These are phyloP conservation scores for Perognathus longimembris DNA, from an alignment of 2,113 vertebrate species.

Conservation along the genomic window DNA sequence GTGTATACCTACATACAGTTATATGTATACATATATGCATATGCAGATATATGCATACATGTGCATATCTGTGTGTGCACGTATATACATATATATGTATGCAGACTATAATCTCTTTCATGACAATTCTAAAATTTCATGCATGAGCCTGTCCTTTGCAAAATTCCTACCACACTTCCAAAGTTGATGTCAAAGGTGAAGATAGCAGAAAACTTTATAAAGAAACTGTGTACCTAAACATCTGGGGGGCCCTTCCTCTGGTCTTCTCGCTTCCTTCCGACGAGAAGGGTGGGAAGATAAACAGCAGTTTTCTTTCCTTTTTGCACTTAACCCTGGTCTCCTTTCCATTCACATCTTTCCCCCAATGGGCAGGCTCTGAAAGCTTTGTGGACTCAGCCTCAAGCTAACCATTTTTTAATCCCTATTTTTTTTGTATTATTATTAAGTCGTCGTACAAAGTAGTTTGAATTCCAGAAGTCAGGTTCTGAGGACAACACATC, in stretches of 20 bases:
- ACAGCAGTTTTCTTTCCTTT: conserved; percentile 10
- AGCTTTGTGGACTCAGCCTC: too few relatives aligned
- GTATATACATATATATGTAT: too few relatives aligned
- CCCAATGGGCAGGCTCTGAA: too few relatives aligned
- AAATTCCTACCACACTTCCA: not conserved
- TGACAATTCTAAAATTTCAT: conserved; percentile 40
- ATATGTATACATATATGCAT: not conserved
- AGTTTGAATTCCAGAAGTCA: too few relatives aligned
- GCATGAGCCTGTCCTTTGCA: conserved; percentile 23
- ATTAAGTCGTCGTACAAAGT: too few relatives aligned
- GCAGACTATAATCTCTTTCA: not conserved
- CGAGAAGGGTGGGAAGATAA: conserved; percentile 23
- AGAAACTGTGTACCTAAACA: not conserved
- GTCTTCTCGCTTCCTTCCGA: not conserved
- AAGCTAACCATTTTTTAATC: too few relatives aligned
- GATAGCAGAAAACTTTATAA: not conserved
- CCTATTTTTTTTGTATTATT: too few relatives aligned
- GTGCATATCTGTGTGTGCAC: too few relatives aligned
- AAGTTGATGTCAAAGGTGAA: conserved; percentile 11
- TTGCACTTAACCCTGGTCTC: conserved; percentile 18
- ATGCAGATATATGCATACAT: too few relatives aligned
- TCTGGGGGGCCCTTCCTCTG: conserved; percentile 17
- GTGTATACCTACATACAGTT: too few relatives aligned
- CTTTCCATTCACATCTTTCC: conserved; percentile 60
- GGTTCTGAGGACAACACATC: too few relatives aligned